Evolutionary conservation across 2,888 invertebrate species (phyloP).

Genomic region (Atrina japonica): DNA sequence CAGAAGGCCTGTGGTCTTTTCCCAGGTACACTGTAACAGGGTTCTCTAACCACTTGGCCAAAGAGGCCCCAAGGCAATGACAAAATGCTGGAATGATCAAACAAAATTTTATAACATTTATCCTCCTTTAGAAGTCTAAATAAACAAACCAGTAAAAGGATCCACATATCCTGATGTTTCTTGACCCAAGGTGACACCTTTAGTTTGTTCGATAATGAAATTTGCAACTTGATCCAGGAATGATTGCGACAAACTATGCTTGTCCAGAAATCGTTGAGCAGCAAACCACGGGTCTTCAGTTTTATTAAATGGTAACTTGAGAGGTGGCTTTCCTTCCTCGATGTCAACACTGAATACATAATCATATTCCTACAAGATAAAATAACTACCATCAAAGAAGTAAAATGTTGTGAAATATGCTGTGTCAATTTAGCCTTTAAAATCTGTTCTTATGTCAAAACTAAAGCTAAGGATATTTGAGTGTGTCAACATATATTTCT

Average conservation of each 20-base stretch:
- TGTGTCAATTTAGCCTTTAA: too few species aligned
- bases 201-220: slow-evolving; percentile 92
- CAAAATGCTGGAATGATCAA: too few species aligned
- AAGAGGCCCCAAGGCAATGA: too few species aligned
- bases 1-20: too few species aligned
- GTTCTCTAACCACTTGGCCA: too few species aligned
- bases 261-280: slow-evolving; percentile 94
- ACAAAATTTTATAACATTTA: too few species aligned
- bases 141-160: slow-evolving; percentile 84
- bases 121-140: not conserved
- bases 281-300: slow-evolving; percentile 95
- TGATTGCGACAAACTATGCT: slow-evolving; percentile 90
- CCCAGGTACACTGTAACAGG: too few species aligned
- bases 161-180: slow-evolving; percentile 80
- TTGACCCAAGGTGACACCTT: slow-evolving; percentile 80
- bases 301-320: slow-evolving; percentile 95
- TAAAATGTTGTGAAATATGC: too few species aligned
- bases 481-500: too few species aligned
- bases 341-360: slow-evolving; percentile 98
- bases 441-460: too few species aligned
- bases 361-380: slow-evolving; percentile 88
- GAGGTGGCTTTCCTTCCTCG: slow-evolving; percentile 92
- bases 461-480: too few species aligned
- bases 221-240: slow-evolving; percentile 95
- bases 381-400: not conserved